Evolutionary conservation across 2,888 invertebrate genomes (phyloP).

Genomic region (Melanostoma scalare): DNA sequence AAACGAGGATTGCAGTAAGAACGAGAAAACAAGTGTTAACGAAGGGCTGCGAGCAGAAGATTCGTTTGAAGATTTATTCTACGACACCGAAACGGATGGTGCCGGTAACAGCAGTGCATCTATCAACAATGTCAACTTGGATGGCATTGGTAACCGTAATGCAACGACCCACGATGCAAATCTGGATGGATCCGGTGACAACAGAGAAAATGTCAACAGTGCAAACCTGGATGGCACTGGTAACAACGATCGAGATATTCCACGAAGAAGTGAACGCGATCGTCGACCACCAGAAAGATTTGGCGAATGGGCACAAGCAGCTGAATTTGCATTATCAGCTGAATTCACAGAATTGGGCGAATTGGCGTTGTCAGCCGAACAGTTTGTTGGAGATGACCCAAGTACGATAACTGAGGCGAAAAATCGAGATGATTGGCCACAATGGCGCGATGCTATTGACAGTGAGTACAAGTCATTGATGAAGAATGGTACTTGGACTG

Average conservation of each 20-base stretch:
- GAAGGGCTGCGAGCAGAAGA: no score
- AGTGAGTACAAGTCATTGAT: not conserved
- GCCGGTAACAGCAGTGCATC: no score
- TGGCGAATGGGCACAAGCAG: not conserved
- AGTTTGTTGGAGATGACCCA: constrained; percentile 8
- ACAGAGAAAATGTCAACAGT: not conserved
- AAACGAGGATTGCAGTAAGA: no score
- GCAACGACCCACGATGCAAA: not conserved
- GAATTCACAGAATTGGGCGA: not conserved
- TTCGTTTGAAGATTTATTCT: no score
- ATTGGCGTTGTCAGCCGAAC: not conserved
- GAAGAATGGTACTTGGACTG: constrained; percentile 1
- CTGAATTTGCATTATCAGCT: not conserved
- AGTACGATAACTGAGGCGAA: not conserved
- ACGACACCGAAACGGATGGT: no score
- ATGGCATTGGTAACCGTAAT: not conserved
- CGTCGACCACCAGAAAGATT: not conserved
- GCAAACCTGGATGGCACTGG: not conserved
- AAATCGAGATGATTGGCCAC: constrained; percentile 6
- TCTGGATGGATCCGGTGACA: constrained; percentile 6
- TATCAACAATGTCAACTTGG: not conserved
- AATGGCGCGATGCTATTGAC: constrained; percentile 6
- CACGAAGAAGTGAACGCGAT: not conserved
- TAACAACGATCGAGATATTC: not conserved
- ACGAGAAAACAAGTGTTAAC: no score